These are phyloP conservation scores for Toxotes chatareus DNA, from an alignment of 2,113 vertebrate species.

Conservation along the genomic window DNA sequence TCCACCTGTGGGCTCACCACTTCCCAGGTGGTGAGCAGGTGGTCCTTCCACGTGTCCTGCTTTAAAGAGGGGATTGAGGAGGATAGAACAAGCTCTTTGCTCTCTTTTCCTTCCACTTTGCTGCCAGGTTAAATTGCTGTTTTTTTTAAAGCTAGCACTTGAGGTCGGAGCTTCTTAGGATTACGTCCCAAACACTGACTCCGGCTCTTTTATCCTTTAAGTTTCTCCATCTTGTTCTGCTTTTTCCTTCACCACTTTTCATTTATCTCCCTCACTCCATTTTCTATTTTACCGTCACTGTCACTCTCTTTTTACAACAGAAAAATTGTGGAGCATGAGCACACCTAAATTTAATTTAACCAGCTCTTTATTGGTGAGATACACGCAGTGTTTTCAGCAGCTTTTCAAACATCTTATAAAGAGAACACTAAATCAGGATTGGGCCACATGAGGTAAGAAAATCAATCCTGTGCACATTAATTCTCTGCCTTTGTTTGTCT, in stretches of 20 bases:
- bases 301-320: constrained; percentile 5
- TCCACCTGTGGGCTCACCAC: too few species aligned
- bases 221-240: constrained; percentile 5
- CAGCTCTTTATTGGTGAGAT: constrained; percentile 20
- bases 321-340: neutral
- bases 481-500: constrained; percentile 63
- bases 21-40: too few species aligned
- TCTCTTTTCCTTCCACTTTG: constrained; percentile 42
- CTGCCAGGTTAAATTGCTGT: constrained; percentile 52
- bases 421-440: constrained; percentile 14
- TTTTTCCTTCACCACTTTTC: constrained; percentile 12
- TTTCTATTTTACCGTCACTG: constrained; percentile 3
- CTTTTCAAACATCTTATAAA: neutral
- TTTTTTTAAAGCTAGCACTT: constrained; percentile 63
- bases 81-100: constrained; percentile 43
- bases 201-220: constrained; percentile 42
- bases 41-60: constrained; percentile 58
- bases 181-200: constrained; percentile 60
- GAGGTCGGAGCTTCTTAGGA: constrained; percentile 52
- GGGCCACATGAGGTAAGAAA: constrained; percentile 22
- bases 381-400: neutral
- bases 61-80: constrained; percentile 60
- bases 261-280: constrained; percentile 6
- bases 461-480: constrained; percentile 34
- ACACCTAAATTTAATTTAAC: constrained; percentile 20